A percentile compares a stretch with the other conserved stretches of the same genome.
phyloP scores from a whole-genome alignment of 2,113 vertebrate species.

The Oreochromis niloticus region DNA sequence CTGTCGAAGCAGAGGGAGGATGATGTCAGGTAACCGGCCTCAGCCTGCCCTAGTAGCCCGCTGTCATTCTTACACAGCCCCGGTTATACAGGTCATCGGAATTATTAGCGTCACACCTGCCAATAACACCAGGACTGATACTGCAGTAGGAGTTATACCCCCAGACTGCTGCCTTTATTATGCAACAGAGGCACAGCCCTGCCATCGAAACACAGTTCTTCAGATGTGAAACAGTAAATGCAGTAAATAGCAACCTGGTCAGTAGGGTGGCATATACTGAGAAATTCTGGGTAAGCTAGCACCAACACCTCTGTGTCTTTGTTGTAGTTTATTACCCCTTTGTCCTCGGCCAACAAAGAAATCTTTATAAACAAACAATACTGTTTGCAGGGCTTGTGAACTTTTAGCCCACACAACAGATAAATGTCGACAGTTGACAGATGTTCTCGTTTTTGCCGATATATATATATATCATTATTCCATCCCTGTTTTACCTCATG shows the following conservation, averaged over 20 bases:
- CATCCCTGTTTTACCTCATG: background rate
- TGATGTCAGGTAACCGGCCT: background rate
- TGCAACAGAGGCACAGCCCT: background rate
- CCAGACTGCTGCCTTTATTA: background rate
- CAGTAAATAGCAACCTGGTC: background rate
- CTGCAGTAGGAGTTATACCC: background rate
- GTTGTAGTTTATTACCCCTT: background rate
- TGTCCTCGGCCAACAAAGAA: background rate
- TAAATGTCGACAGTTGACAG: background rate
- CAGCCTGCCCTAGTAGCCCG: background rate
- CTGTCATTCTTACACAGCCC: too few relatives aligned
- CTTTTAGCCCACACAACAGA: background rate
- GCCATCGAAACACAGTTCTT: background rate
- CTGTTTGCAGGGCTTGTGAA: background rate
- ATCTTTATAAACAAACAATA: background rate
- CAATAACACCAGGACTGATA: background rate
- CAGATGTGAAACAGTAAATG: background rate
- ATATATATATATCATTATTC: background rate
- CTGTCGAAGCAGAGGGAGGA: background rate
- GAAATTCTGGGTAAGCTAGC: background rate
- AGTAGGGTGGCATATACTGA: background rate
- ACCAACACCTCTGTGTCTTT: background rate
- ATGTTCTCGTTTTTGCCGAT: background rate
- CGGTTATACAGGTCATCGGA: background rate
- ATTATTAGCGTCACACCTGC: background rate